Evolutionary conservation across 2,113 vertebrate genomes (phyloP), one percentile per base, ranked within the genome.

Genomic region (Perognathus longimembris): DNA sequence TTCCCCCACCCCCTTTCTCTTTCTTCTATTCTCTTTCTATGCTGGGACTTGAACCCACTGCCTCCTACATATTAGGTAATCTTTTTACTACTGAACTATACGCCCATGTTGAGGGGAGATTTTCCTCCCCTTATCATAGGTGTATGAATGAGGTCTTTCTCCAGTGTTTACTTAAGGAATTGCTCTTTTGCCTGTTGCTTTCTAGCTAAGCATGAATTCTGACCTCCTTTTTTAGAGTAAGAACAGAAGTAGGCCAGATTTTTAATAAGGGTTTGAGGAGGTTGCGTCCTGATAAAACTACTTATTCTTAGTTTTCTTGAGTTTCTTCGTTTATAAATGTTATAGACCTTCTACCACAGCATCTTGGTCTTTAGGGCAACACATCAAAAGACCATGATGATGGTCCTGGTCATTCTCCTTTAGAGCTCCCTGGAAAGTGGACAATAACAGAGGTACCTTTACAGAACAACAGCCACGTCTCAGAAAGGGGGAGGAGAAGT

Each of bases 191-290:
- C 40, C 40, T 90, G 2, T 66, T 92, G 67, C 57, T 91, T 94
- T 28, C 21, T 57, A 42, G 26, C 17, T 69, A 34, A 77, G 63
- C 10, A 40, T 11, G 17, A 83, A 66, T 28, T 86, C 83, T 94
- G 76, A 90, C 83, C 64, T 93, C 21, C 38, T 92, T 80, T 90
- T 69, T n/a, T 26, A 84, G 64, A 85, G 80, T 89, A 40, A 83
- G 64, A 80, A 85, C 75, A 87, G 57, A 93, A 81, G 14, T 73
- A 85, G 75, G 89, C 38, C 93, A 89, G 66, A 50, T 7, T 90
- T 81, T 34, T 76, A 78, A 77, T 63, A 54, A 22, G 75, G n/a
- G 12, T 88, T 90, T 77, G 34, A 90, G 50, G 50, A 91, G 40
- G 9, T 63, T 50, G 64, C 2, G 32, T n/a, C n/a, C 76, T 91